phyloP scores from a whole-genome alignment of 30 jellyfish, hydroid and myxozoan genomes.

The Haliclystus octoradiatus region DNA sequence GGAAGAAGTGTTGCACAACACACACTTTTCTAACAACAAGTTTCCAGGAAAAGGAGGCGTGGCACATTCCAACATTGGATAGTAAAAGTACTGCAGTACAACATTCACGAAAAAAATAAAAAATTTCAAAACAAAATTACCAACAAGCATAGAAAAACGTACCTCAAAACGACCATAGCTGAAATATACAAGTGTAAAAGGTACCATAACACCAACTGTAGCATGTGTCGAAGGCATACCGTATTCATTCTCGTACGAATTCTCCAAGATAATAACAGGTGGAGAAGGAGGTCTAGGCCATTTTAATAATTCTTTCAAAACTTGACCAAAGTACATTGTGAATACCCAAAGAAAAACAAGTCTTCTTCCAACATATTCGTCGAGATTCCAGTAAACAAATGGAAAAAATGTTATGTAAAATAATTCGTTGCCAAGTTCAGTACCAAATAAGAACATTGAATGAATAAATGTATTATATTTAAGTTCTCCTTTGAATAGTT shows the following conservation, averaged over 20 bases:
- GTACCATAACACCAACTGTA: constrained; percentile 73
- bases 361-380: constrained; percentile 73
- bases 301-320: constrained; percentile 69
- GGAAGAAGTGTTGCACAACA: no score
- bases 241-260: constrained; percentile 71
- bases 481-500: constrained; percentile 34
- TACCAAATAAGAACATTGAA: constrained; percentile 59
- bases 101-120: no score
- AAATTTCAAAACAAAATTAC: no score
- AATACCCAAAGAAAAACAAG: constrained; percentile 83
- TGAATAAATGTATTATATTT: constrained; percentile 72
- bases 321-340: constrained; percentile 90
- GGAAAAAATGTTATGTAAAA: constrained; percentile 87
- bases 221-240: constrained; percentile 99
- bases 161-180: constrained; percentile 92
- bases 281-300: constrained; percentile 98
- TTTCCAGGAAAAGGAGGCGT: no score
- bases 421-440: constrained; percentile 87
- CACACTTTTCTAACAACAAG: no score
- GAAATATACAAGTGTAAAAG: constrained; percentile 76
- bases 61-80: no score
- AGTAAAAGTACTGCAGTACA: no score
- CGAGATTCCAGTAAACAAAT: constrained; percentile 80
- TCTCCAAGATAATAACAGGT: constrained; percentile 76
- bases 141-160: neutral